Conservation (phyloP, 2,888 invertebrate species). For the Eurois occulta region DNA sequence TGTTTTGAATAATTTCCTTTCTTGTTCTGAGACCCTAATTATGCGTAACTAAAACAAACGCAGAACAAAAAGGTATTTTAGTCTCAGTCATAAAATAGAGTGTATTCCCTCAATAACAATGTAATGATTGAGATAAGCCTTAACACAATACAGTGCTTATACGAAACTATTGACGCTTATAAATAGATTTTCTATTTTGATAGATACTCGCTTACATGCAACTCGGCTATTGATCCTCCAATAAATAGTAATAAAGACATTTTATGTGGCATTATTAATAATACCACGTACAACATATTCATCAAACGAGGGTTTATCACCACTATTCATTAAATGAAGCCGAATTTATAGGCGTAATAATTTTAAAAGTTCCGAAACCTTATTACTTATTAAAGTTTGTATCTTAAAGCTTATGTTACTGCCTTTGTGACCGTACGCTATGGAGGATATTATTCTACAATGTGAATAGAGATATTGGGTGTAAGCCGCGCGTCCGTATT, state of each 20-base stretch:
- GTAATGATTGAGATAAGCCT: constrained; percentile 5
- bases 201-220: constrained; percentile 4
- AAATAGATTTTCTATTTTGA: constrained; percentile 1
- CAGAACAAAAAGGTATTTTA: not conserved
- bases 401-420: constrained; percentile 70
- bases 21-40: constrained; percentile 22
- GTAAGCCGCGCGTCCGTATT: constrained; percentile 73
- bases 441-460: constrained; percentile 66
- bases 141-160: not conserved
- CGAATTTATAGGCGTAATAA: constrained; percentile 83
- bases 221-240: constrained; percentile 14
- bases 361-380: constrained; percentile 77
- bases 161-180: not conserved
- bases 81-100: not conserved
- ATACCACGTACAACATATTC: constrained; percentile 72
- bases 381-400: constrained; percentile 84
- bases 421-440: constrained; percentile 53
- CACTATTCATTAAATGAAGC: constrained; percentile 79
- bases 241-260: constrained; percentile 17
- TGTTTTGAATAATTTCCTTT: constrained; percentile 53
- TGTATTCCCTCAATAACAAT: not conserved
- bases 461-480: constrained; percentile 76
- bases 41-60: not conserved
- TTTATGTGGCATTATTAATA: constrained; percentile 53
- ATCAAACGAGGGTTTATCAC: constrained; percentile 76